Base-by-base conservation (phyloP, 2,113 vertebrate species). In the Aleadryas rufinucha region DNA sequence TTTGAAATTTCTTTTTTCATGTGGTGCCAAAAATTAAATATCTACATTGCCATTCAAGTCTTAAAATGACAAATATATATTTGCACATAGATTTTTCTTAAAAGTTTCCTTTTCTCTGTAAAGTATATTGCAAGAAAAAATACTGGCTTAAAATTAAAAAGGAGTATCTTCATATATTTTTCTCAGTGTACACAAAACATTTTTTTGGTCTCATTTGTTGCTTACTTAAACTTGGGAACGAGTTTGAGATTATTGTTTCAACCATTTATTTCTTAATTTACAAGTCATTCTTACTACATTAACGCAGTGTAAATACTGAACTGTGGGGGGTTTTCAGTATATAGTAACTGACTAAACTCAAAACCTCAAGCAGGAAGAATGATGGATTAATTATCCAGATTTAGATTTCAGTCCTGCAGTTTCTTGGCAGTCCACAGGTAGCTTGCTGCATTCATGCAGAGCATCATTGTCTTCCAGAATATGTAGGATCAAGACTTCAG, bases 351-450 rank as follows among this genome's bases (percentile, higher is more conserved):
- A 28, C 56, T 84, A 27, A 94, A 81, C 20, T 82, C 27, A 75
- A 86, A 93, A 56, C 47, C 70, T 87, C 41, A 76, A 82, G 54
- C 50, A 79, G 31, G 50, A 95, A 69, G 87, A 79, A 72, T 79
- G 94, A 89, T 93, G 89, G 81, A 94, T 95, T 94, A 94, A 95
- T 96, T 91, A 88, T 72, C 70, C 59, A 85, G 66, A 83, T 94
- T 93, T 96, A 95, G 91, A 72, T 87, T 91, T 65, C 70, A 93
- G 85, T 63, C 82, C 71, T 93, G 91, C 81, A 80, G 81, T 93
- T 87, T 80, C 84, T 85, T 96, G 87, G 95, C 94, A 97, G 92
- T 61, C 52, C 93, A 33, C 31, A 74, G 45, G 47, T 79, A 75
- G 66, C 54, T 80, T 80, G 54, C 89, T 84, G 78, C 63, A 85